Conservation (phyloP, 2,113 vertebrate genomes). For the Zapornia atra region DNA sequence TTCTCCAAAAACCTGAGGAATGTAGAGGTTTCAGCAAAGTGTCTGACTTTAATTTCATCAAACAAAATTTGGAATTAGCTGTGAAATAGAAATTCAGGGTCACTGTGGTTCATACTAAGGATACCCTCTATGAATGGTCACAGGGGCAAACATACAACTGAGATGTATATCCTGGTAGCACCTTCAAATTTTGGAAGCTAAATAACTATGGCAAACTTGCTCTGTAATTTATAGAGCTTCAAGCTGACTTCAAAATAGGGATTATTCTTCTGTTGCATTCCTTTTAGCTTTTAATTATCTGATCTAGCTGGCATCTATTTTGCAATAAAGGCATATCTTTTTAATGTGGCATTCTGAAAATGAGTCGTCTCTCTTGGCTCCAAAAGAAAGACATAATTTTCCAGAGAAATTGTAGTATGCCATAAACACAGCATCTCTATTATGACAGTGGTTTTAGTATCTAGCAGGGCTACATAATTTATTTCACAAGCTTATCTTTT, state of each 20-base stretch:
- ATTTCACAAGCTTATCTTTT: neutral
- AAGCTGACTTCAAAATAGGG: neutral
- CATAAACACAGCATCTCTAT: neutral
- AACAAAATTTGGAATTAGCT: neutral
- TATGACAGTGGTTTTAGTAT: neutral
- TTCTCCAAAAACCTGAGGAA: neutral
- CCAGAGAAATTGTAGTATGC: neutral
- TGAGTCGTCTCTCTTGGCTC: neutral
- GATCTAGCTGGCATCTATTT: neutral
- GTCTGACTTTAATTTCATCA: neutral
- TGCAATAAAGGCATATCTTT: neutral
- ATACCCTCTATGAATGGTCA: neutral
- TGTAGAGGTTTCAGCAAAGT: neutral
- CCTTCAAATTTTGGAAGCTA: neutral
- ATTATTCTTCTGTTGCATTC: neutral
- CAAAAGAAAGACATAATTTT: neutral
- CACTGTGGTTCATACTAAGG: neutral
- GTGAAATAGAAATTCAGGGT: neutral
- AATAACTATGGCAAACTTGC: neutral
- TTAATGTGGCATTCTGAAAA: neutral
- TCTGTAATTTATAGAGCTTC: neutral
- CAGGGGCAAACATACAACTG: neutral
- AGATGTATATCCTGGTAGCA: too few species aligned
- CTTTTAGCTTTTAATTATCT: neutral
- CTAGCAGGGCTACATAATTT: neutral